Base-by-base conservation (phyloP, 92 coral and sea anemone species). In the Paragorgia papillata region DNA sequence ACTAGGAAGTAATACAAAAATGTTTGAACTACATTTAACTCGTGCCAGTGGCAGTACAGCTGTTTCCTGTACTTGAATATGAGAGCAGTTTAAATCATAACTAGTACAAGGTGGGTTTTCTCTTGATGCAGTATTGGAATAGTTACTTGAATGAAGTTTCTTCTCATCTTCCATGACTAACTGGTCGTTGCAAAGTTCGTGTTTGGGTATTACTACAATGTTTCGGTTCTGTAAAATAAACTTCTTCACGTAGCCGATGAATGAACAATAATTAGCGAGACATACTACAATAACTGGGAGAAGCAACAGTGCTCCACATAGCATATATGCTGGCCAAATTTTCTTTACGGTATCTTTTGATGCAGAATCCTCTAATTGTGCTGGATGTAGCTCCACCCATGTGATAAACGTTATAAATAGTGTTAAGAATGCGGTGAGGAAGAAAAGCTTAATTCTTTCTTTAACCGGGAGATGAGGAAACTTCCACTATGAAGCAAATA, bases 391-490 rank as follows among this genome's bases (percentile, higher is more conserved):
- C n/a, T n/a, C n/a, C n/a, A 90, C 90, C 97, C 97, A 93, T 10
- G 96, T 86, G 19, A 89, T 86, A 35, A 96, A 93, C 21, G 97
- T 91, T 41, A 93, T 88, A 9, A 93, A 91, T 97, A 93, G 88
- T 61, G 97, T 85, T 15, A 89, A 81, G 63, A 93, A 93, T 57
- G 93, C 97, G 30, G 85, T 70, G 35, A 93, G 90, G 56, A 94
- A 87, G 53, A 89, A 91, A 57, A 94, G 86, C 56, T 94, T 96
- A 0, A 91, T 87, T 92, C 96, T 90, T 26, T 97, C 98, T 75
- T 94, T 94, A 4, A 97, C 91, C 63, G 97, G 89, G 17, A 94
- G 88, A 75, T 88, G 90, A 27, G 98, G 98, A 35, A 94, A 91
- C 48, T 82, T 85, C 98, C 98, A 94, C 97, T 92, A 69, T 37